Conservation (phyloP, 2,888 invertebrate species). For the Chirona hameri region DNA sequence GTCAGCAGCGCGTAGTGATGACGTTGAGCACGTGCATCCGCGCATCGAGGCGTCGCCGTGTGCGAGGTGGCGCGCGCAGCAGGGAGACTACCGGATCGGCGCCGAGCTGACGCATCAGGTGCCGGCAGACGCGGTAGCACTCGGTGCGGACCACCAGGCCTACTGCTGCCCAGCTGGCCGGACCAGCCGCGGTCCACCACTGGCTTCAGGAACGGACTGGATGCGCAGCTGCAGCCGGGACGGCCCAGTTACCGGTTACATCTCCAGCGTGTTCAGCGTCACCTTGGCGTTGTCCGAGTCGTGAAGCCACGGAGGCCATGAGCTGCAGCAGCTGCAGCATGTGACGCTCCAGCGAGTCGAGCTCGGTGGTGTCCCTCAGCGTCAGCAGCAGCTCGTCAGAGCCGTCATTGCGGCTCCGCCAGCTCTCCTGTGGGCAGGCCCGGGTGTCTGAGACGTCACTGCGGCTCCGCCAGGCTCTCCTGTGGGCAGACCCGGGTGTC, state of each 20-base stretch:
- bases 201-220: constrained; percentile 51
- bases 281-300: constrained; percentile 60
- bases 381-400: constrained; percentile 57
- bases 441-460: too few species aligned
- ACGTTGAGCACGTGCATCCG: constrained; percentile 72
- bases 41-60: constrained; percentile 54
- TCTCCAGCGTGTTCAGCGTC: constrained; percentile 51
- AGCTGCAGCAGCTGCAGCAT: constrained; percentile 62
- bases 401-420: constrained; percentile 56
- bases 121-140: constrained; percentile 51
- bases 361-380: constrained; percentile 53
- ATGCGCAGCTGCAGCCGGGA: constrained; percentile 46
- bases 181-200: constrained; percentile 50
- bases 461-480: too few species aligned
- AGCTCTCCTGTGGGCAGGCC: constrained; percentile 57
- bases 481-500: too few species aligned
- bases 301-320: constrained; percentile 54
- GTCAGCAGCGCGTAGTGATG: constrained; percentile 68
- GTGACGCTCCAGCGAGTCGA: constrained; percentile 57
- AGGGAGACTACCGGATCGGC: constrained; percentile 55
- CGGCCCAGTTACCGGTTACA: constrained; percentile 50
- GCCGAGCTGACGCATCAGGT: constrained; percentile 53
- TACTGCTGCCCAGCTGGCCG: constrained; percentile 52
- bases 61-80: constrained; percentile 52
- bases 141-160: constrained; percentile 52